phyloP scores from a whole-genome alignment of 1,140 invertebrate species.

The Drosophila ohnishii region DNA sequence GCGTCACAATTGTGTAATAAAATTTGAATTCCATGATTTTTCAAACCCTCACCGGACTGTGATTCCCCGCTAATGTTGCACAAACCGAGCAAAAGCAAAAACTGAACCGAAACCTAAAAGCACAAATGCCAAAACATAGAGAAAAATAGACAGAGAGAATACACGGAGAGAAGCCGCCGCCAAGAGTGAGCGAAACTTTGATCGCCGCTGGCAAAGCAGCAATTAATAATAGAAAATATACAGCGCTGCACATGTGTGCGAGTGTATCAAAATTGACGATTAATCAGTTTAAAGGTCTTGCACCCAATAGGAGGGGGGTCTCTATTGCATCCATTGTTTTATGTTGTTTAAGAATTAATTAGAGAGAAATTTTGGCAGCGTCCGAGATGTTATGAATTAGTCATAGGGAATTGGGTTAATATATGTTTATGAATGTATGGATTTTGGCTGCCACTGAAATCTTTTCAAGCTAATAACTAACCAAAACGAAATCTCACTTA shows the following conservation, averaged over 20 bases:
- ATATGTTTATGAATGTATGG: constrained; percentile 9
- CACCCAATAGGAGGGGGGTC: constrained; percentile 4
- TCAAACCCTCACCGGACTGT: constrained; percentile 16
- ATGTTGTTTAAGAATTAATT: constrained; percentile 52
- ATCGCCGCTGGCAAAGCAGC: constrained; percentile 33
- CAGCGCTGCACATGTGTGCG: constrained; percentile 25
- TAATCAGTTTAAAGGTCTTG: constrained; percentile 72
- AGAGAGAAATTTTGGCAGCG: constrained; percentile 32
- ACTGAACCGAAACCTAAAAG: constrained; percentile 20
- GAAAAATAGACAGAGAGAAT: constrained; percentile 4
- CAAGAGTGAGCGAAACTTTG: constrained; percentile 33
- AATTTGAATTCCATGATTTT: constrained; percentile 9
- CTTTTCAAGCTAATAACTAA: not conserved
- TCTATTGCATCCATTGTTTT: constrained; percentile 44
- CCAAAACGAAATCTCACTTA: not conserved
- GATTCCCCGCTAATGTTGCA: constrained; percentile 37
- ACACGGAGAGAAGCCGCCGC: constrained; percentile 1
- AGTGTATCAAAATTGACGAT: constrained; percentile 59
- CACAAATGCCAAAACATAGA: constrained; percentile 11
- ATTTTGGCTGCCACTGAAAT: constrained; percentile 11
- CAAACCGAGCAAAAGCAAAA: constrained; percentile 35
- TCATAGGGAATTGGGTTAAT: constrained; percentile 26
- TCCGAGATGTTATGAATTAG: constrained; percentile 23
- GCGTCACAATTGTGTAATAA: constrained; percentile 37
- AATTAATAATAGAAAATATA: constrained; percentile 53